Percentiles rank a stretch among this genome's conserved stretches.
Conservation (phyloP, 2,797 vertebrate genomes). For the Glossophaga mutica region DNA sequence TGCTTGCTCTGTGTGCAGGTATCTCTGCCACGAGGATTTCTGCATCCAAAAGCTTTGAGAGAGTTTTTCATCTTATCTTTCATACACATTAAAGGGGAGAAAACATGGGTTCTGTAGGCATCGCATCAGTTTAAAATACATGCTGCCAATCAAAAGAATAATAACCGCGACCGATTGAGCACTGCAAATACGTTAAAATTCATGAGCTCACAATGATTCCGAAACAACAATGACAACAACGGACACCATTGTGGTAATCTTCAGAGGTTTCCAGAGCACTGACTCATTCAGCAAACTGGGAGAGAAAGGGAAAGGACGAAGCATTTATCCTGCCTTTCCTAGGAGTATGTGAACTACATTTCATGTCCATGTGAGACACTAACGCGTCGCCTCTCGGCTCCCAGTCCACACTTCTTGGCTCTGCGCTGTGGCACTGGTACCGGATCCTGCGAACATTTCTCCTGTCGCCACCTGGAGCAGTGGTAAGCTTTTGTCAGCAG, state of each 20-base stretch:
- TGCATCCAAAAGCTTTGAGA: background rate
- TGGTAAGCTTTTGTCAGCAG: background rate
- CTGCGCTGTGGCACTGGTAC: no score
- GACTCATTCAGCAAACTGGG: background rate
- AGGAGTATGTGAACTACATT: background rate
- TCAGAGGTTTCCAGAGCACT: background rate
- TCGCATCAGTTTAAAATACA: background rate
- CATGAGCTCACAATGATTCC: background rate
- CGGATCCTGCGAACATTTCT: background rate
- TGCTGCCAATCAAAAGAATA: background rate
- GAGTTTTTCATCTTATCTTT: background rate
- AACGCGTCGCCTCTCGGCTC: accelerated
- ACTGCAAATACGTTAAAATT: background rate
- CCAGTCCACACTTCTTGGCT: background rate
- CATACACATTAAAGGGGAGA: background rate
- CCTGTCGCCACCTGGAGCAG: background rate
- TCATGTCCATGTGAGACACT: background rate
- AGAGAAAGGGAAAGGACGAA: background rate
- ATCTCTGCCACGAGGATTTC: background rate
- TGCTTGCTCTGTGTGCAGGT: background rate
- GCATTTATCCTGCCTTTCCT: background rate
- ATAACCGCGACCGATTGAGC: background rate
- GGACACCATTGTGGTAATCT: background rate
- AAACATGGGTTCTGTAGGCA: background rate
- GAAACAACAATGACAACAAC: background rate